Evolutionary conservation across 2,888 invertebrate genomes (phyloP).

Genomic region (Diarsia dahlii): DNA sequence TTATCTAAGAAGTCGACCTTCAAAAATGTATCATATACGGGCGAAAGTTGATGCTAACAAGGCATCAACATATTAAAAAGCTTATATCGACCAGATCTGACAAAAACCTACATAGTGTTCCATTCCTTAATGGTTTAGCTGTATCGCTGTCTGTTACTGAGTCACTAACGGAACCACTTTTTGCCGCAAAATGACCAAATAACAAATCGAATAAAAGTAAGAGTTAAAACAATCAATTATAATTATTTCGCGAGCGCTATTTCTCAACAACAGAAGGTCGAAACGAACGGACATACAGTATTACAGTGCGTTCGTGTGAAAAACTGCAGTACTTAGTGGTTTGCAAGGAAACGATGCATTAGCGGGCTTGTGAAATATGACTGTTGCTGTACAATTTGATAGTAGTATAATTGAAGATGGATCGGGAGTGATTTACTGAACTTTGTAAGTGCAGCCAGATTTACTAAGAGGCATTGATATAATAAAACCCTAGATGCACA

Average conservation of each 20-base stretch:
- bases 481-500: too few species aligned
- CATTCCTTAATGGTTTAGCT: background rate
- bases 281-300: conserved; percentile 74
- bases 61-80: background rate
- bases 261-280: conserved; percentile 64
- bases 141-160: background rate
- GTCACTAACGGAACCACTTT: background rate
- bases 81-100: background rate
- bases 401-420: conserved; percentile 30
- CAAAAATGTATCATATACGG: background rate
- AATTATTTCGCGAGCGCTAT: conserved; percentile 54
- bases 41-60: background rate
- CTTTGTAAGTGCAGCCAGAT: background rate
- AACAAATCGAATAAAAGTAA: conserved; percentile 63
- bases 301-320: conserved; percentile 80
- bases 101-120: background rate
- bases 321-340: conserved; percentile 68
- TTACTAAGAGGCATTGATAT: too few species aligned
- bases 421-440: background rate
- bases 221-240: conserved; percentile 65
- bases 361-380: conserved; percentile 72
- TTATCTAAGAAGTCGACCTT: background rate
- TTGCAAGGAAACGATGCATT: conserved; percentile 73
- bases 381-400: conserved; percentile 28
- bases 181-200: background rate